phyloP scores from a whole-genome alignment of 2,888 invertebrate genomes.

The Spodoptera picta region DNA sequence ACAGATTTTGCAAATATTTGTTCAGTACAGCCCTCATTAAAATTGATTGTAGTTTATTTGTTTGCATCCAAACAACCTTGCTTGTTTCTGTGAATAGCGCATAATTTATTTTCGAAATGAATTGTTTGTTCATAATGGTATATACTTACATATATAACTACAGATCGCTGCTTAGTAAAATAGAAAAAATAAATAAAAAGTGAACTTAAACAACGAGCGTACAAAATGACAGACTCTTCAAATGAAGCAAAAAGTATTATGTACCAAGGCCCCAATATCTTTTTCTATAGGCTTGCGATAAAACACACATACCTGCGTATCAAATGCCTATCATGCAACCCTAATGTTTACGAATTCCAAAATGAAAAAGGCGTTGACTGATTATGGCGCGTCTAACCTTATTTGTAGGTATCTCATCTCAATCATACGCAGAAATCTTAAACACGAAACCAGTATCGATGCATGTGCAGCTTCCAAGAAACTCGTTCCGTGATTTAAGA shows the following conservation, averaged over 20 bases:
- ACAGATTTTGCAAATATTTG: constrained; percentile 29
- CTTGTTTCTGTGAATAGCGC: not conserved
- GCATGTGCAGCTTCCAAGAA: constrained; percentile 45
- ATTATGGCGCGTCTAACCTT: constrained; percentile 15
- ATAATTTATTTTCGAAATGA: too few species aligned
- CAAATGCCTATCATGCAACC: not conserved
- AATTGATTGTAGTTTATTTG: constrained; percentile 10
- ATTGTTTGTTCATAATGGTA: too few species aligned
- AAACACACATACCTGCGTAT: too few species aligned
- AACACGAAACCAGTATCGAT: constrained; percentile 44
- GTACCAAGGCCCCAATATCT: too few species aligned
- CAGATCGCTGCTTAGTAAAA: too few species aligned
- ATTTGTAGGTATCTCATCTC: constrained; percentile 20
- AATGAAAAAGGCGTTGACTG: constrained; percentile 11
- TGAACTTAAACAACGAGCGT: too few species aligned
- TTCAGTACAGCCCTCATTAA: constrained; percentile 14
- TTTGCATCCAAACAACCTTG: not conserved
- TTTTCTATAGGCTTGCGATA: too few species aligned
- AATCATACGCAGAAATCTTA: constrained; percentile 34
- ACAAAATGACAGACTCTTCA: too few species aligned
- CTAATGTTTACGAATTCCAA: constrained; percentile 21
- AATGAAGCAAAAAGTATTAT: too few species aligned
- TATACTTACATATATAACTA: too few species aligned
- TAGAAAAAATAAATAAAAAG: too few species aligned
- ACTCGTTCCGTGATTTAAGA: constrained; percentile 37